These are phyloP conservation scores for Leptura quadrifasciata DNA, from an alignment of 2,888 invertebrate genomes.

Conservation along the genomic window DNA sequence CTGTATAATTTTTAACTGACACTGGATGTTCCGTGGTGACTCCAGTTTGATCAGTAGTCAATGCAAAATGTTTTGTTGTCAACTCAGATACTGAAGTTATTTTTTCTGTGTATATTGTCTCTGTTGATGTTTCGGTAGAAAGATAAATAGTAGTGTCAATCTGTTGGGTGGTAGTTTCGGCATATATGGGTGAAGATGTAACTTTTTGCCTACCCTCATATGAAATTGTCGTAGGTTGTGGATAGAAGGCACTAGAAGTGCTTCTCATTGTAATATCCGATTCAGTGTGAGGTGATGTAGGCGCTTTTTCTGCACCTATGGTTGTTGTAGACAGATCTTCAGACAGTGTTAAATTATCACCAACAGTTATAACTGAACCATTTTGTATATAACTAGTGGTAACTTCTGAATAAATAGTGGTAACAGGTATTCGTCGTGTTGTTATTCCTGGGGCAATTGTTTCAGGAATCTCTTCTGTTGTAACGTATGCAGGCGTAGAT, in stretches of 20 bases:
- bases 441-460: not conserved
- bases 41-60: not conserved
- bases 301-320: not conserved
- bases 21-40: constrained; percentile 38
- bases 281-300: no score
- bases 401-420: not conserved
- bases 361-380: not conserved
- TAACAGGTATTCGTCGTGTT: not conserved
- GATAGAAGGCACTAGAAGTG: no score
- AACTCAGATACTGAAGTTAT: not conserved
- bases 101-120: not conserved
- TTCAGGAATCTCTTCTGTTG: not conserved
- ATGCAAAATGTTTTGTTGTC: not conserved
- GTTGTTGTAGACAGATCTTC: not conserved
- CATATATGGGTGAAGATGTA: not conserved
- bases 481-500: constrained; percentile 9
- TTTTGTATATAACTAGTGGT: not conserved
- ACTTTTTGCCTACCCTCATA: constrained; percentile 10
- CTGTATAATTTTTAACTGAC: constrained; percentile 71
- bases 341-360: not conserved
- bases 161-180: not conserved
- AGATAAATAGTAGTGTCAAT: not conserved
- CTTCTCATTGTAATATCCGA: no score
- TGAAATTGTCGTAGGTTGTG: not conserved
- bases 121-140: not conserved